A percentile compares a stretch with the other conserved stretches of the same genome.
Evolutionary conservation across 1,140 invertebrate genomes (phyloP).

Genomic region (Leptopilina boulardi): DNA sequence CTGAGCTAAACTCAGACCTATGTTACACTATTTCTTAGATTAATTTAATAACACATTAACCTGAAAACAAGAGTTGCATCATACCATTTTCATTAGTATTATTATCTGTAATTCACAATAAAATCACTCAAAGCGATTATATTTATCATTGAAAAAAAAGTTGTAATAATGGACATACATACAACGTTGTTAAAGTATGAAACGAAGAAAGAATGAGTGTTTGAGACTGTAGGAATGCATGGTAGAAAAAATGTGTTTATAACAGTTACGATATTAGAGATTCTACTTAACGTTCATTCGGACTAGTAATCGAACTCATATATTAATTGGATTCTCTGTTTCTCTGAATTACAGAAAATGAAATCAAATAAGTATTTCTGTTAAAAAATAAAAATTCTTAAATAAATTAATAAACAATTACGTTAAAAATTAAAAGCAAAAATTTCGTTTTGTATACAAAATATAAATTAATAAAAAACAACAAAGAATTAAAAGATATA

Average conservation of each 20-base stretch:
- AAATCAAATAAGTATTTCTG: too few species aligned
- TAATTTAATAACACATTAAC: slow-evolving; percentile 56
- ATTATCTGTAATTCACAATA: slow-evolving; percentile 59
- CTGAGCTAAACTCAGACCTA: slow-evolving; percentile 59
- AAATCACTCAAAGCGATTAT: slow-evolving; percentile 59
- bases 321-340: not conserved
- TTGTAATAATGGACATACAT: slow-evolving; percentile 67
- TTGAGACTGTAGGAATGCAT: not conserved
- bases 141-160: slow-evolving; percentile 65
- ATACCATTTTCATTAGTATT: slow-evolving; percentile 62
- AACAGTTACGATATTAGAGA: not conserved
- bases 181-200: slow-evolving; percentile 64
- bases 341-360: not conserved
- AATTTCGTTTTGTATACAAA: too few species aligned
- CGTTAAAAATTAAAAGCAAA: too few species aligned
- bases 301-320: not conserved
- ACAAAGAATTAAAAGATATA: too few species aligned
- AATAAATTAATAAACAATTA: too few species aligned
- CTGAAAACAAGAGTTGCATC: slow-evolving; percentile 55
- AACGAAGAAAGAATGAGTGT: slow-evolving; percentile 28
- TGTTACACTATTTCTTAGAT: slow-evolving; percentile 64
- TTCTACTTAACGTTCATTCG: not conserved
- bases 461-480: too few species aligned
- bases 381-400: too few species aligned
- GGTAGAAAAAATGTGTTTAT: not conserved